Conservation (phyloP, 2,888 invertebrate species). For the Lymantria dispar region DNA sequence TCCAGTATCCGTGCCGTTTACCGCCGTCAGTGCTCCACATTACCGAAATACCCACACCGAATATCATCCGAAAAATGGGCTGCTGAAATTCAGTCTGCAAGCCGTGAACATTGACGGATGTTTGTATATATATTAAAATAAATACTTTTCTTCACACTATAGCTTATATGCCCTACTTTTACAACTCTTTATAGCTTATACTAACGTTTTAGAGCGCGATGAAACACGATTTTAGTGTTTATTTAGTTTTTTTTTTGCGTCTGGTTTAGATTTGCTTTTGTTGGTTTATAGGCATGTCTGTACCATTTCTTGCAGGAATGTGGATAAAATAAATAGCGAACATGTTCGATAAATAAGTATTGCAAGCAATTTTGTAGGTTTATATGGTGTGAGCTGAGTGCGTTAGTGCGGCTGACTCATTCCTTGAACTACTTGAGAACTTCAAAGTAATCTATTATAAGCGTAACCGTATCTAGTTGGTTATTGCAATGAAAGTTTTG, state of each 20-base stretch:
- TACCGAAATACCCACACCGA: constrained; percentile 60
- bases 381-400: constrained; percentile 8
- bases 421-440: constrained; percentile 3
- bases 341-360: constrained; percentile 18
- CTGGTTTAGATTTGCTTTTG: constrained; percentile 32
- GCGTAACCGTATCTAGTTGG: neutral
- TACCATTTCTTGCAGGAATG: constrained; percentile 22
- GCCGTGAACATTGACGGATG: constrained; percentile 46
- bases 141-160: constrained; percentile 25
- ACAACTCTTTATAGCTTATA: constrained; percentile 33
- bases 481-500: too few relatives aligned
- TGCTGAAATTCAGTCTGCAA: constrained; percentile 62
- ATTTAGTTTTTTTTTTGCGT: constrained; percentile 37
- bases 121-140: constrained; percentile 55
- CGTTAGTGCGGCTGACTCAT: constrained; percentile 1
- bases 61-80: constrained; percentile 63
- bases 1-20: constrained; percentile 46
- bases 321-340: constrained; percentile 33
- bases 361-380: constrained; percentile 4
- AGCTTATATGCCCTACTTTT: constrained; percentile 44
- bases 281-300: constrained; percentile 25
- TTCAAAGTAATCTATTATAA: neutral
- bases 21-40: constrained; percentile 50
- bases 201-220: constrained; percentile 38
- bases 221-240: constrained; percentile 38